A percentile compares a stretch with the other conserved stretches of the same genome.
Evolutionary conservation across 2,888 invertebrate genomes (phyloP).

Genomic region (Bedellia somnulentella): DNA sequence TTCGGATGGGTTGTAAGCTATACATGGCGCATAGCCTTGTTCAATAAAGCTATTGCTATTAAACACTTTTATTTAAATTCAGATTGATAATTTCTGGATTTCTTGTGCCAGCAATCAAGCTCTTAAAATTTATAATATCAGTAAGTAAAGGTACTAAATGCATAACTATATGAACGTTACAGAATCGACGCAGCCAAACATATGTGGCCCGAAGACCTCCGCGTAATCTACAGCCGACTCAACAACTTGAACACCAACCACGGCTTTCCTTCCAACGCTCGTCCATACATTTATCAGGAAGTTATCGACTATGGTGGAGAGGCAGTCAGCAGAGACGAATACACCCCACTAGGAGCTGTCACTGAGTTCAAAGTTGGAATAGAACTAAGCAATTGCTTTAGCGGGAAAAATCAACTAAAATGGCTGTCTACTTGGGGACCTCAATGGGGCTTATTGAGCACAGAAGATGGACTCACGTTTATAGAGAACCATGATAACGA

Average conservation of each 20-base stretch:
- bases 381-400: slow-evolving; percentile 39
- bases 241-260: slow-evolving; percentile 63
- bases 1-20: too few species aligned
- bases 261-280: slow-evolving; percentile 63
- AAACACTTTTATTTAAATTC: too few species aligned
- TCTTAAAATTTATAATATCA: too few species aligned
- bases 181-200: slow-evolving; percentile 79
- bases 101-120: too few species aligned
- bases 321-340: slow-evolving; percentile 50
- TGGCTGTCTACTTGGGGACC: slow-evolving; percentile 66
- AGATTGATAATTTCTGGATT: too few species aligned
- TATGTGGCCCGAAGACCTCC: slow-evolving; percentile 76
- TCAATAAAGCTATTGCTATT: too few species aligned
- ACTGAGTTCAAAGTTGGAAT: slow-evolving; percentile 64
- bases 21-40: too few species aligned
- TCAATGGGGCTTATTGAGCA: slow-evolving; percentile 64
- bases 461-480: slow-evolving; percentile 65
- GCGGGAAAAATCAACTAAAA: slow-evolving; percentile 56
- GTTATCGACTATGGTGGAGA: slow-evolving; percentile 71
- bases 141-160: too few species aligned
- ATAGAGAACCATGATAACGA: slow-evolving; percentile 86
- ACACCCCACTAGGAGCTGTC: slow-evolving; percentile 63
- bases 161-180: too few species aligned
- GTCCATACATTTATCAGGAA: slow-evolving; percentile 74
- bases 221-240: slow-evolving; percentile 63